phyloP scores from a whole-genome alignment of 2,797 vertebrate genomes.

The Parambassis ranga region DNA sequence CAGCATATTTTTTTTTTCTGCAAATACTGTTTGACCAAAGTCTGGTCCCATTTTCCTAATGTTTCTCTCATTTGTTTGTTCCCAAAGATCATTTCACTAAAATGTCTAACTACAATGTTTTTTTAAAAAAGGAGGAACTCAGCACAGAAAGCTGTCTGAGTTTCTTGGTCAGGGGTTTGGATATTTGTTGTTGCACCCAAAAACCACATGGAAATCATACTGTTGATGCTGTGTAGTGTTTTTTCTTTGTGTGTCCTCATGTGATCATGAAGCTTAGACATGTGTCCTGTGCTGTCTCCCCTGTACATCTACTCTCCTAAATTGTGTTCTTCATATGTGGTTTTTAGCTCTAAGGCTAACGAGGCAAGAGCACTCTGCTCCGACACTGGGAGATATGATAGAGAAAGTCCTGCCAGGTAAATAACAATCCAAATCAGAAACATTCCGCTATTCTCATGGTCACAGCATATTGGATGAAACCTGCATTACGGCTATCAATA shows the following conservation, averaged over 20 bases:
- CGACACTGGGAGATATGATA: constrained; percentile 95
- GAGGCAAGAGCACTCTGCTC: constrained; percentile 97
- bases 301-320: constrained; percentile 63
- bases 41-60: constrained; percentile 36
- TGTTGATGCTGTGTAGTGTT: background rate
- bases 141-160: constrained; percentile 51
- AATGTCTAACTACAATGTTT: constrained; percentile 11
- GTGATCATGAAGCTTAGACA: constrained; percentile 40
- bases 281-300: constrained; percentile 46
- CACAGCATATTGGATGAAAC: constrained; percentile 25
- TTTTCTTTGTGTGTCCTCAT: constrained; percentile 19
- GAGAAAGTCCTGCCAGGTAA: constrained; percentile 95
- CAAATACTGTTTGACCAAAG: constrained; percentile 45
- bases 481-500: background rate
- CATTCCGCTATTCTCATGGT: constrained; percentile 24
- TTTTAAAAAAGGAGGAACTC: constrained; percentile 5
- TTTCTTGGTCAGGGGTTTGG: constrained; percentile 39
- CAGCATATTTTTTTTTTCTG: constrained; percentile 8
- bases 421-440: constrained; percentile 66
- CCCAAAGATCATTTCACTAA: background rate
- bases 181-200: too few species aligned
- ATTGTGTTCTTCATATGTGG: constrained; percentile 78
- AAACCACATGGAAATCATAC: background rate
- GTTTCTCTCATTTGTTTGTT: constrained; percentile 45
- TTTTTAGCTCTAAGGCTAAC: constrained; percentile 94